phyloP scores from a whole-genome alignment of 2,797 vertebrate species.

The Danio aesculapii region DNA sequence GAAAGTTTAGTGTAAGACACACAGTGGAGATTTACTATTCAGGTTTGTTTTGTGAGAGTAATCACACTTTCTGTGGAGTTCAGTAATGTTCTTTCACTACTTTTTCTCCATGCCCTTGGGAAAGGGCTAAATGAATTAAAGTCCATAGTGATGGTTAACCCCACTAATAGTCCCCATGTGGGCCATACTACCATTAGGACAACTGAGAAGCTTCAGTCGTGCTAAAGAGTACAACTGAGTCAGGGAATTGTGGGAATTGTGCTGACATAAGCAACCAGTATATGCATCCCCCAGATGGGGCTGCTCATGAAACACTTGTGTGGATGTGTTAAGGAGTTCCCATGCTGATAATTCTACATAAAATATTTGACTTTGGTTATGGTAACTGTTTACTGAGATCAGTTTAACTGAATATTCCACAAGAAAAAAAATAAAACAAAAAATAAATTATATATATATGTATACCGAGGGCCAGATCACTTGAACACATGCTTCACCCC shows the following conservation, averaged over 20 bases:
- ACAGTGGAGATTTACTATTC: background rate
- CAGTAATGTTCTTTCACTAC: background rate
- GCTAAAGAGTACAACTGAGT: slow-evolving; percentile 53
- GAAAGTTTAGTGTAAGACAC: background rate
- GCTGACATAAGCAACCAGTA: slow-evolving; percentile 58
- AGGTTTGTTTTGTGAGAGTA: background rate
- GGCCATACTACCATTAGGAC: slow-evolving; percentile 56
- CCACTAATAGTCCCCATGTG: slow-evolving; percentile 56
- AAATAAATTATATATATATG: too few relatives aligned
- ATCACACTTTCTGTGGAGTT: background rate
- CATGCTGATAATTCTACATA: background rate
- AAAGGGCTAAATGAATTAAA: slow-evolving; percentile 57
- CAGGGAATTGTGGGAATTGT: slow-evolving; percentile 56
- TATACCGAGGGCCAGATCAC: too few relatives aligned
- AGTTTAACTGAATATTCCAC: background rate
- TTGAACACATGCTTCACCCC: too few relatives aligned
- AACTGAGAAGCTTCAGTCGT: slow-evolving; percentile 45
- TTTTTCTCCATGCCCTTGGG: slow-evolving; percentile 20
- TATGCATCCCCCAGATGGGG: slow-evolving; percentile 16
- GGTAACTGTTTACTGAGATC: background rate
- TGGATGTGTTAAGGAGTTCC: slow-evolving; percentile 1
- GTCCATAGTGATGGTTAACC: slow-evolving; percentile 58
- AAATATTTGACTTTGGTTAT: slow-evolving; percentile 5
- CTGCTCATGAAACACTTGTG: slow-evolving; percentile 27
- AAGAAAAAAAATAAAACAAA: background rate